Conservation (phyloP, 2,797 vertebrate species). For the Gadopsis marmoratus region DNA sequence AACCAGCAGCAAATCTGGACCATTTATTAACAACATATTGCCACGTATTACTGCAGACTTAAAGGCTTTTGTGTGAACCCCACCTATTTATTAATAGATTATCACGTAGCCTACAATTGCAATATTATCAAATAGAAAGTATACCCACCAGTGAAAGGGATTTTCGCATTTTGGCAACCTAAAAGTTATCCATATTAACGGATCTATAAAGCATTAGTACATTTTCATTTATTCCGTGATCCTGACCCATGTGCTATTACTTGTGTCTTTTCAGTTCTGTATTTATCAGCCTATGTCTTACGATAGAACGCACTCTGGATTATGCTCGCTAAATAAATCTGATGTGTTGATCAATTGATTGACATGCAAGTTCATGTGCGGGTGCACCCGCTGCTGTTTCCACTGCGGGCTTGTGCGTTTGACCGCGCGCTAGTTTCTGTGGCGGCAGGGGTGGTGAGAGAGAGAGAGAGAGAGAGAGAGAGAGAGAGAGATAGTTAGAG, state of each 20-base stretch:
- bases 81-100: neutral
- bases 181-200: neutral
- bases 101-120: neutral
- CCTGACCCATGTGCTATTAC: neutral
- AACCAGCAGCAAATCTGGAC: neutral
- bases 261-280: neutral
- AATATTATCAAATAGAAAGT: neutral
- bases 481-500: too few species aligned
- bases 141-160: neutral
- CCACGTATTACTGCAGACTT: neutral
- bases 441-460: slow-evolving; percentile 70
- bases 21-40: slow-evolving; percentile 1
- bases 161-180: neutral
- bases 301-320: neutral
- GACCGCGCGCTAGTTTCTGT: slow-evolving; percentile 81
- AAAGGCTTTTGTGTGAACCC: neutral
- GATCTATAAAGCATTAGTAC: neutral
- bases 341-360: slow-evolving; percentile 11
- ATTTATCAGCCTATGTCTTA: neutral
- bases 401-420: slow-evolving; percentile 46
- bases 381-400: slow-evolving; percentile 5
- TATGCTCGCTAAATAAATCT: neutral
- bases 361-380: neutral
- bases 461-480: slow-evolving; percentile 6
- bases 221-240: neutral